Conservation (phyloP, 2,113 vertebrate genomes). For the Hassar affinis region DNA sequence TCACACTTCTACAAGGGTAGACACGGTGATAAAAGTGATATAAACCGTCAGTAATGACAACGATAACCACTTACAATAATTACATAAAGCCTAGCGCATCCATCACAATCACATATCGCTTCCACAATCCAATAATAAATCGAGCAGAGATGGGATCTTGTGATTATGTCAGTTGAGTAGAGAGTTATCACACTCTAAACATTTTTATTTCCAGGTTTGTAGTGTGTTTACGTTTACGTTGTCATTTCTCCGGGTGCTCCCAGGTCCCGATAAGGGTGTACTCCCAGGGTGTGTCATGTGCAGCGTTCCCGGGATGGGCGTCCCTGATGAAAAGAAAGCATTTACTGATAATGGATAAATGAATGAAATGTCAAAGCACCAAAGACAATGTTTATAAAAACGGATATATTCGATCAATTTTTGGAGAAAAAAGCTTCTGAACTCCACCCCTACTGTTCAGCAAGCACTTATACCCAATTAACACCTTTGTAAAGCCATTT, state of each 20-base stretch:
- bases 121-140: constrained; percentile 65
- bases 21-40: constrained; percentile 63
- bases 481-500: constrained; percentile 1
- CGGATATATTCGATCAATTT: neutral
- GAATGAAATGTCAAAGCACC: neutral
- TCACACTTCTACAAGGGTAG: constrained; percentile 67
- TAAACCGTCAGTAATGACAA: constrained; percentile 70
- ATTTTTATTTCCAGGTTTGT: constrained; percentile 12
- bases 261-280: too few species aligned
- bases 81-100: constrained; percentile 71
- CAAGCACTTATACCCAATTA: constrained; percentile 8
- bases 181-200: constrained; percentile 5
- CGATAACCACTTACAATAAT: constrained; percentile 76
- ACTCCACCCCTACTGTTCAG: neutral
- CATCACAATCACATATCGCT: constrained; percentile 74
- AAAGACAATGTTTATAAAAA: neutral
- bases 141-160: constrained; percentile 5
- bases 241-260: too few species aligned
- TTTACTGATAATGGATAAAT: neutral
- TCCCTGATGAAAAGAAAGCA: neutral
- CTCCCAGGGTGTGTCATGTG: neutral
- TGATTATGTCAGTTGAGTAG: constrained; percentile 3
- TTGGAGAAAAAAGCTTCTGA: neutral
- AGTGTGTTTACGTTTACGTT: constrained; percentile 2
- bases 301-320: neutral